Conservation (phyloP, 2,113 vertebrate genomes). For the Mixornis gularis region DNA sequence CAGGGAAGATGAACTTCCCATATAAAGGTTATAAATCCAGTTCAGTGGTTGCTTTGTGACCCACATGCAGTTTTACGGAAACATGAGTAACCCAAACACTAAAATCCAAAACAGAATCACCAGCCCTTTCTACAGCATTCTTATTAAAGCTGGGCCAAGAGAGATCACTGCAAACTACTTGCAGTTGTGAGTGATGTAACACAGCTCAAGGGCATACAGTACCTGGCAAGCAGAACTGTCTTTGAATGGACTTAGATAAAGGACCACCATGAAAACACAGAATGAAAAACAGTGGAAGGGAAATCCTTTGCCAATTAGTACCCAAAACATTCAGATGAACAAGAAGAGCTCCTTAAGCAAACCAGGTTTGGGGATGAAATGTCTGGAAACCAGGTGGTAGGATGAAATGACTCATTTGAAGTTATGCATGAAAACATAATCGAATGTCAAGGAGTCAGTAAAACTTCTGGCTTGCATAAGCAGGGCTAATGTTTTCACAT, state of each 20-base stretch:
- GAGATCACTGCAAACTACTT: constrained; percentile 49
- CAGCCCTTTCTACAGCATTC: neutral
- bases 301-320: constrained; percentile 26
- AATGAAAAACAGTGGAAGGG: constrained; percentile 21
- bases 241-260: constrained; percentile 6
- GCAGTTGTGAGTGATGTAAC: constrained; percentile 61
- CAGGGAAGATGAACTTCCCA: neutral
- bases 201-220: constrained; percentile 38
- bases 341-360: constrained; percentile 8
- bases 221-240: constrained; percentile 8
- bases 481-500: neutral
- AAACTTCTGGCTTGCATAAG: constrained; percentile 13
- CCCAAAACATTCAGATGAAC: constrained; percentile 6
- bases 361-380: neutral
- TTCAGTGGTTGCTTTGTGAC: neutral
- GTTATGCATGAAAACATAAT: neutral
- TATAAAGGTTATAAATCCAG: neutral
- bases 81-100: constrained; percentile 48
- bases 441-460: neutral
- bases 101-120: constrained; percentile 58
- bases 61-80: neutral
- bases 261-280: constrained; percentile 43
- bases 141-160: constrained; percentile 43
- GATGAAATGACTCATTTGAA: constrained; percentile 17
- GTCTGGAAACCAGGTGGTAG: constrained; percentile 36